Base-by-base conservation (phyloP, 2,113 vertebrate genomes). In the Leiothrix lutea region DNA sequence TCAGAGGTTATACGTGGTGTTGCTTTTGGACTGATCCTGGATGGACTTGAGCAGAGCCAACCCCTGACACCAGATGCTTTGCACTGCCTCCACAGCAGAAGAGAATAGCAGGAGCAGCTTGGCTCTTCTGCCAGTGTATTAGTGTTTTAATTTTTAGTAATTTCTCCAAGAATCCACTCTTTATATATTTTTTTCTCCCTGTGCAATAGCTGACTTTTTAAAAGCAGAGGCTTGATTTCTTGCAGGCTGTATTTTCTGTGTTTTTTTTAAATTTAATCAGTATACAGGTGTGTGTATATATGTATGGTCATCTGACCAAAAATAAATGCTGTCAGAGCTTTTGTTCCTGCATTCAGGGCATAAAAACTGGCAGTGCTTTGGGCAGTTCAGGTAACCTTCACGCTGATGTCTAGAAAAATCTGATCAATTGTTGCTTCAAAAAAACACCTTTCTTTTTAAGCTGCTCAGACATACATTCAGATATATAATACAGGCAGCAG, bases 111-210 rank as follows among this genome's bases (percentile, higher is more conserved):
- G 19, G 16, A 83, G 6, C 57, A 73, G 18, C 28, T 80, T 29
- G 36, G 45, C 0, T 1, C 70, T 83, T 77, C 22, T 78, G 18
- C 25, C 25, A 69, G 4, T 40, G 65, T 35, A 23, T 58, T 2
- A 69, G 23, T 33, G 6, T 12, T 64, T 86, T 80, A 66, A 29
- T n/a, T 74, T 80, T 78, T 60, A 70, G 24, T 47, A 60, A 60
- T 71, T 78, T 92, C 47, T 84, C 17, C 47, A 71, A n/a, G 19
- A 86, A 78, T 47, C 45, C 54, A 3, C 17, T 74, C 12, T 56
- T 31, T 36, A 0, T 79, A 3, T n/a, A 38, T 38, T 38, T 48
- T 33, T 42, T 64, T 3, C 1, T 4, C 24, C 21, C 19, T 8
- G 7, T 58, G n/a, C 56, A 42, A 14, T 35, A 80, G 8, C 33